These are phyloP conservation scores for Gastracanthus pulcherrimus DNA, from an alignment of 2,888 invertebrate genomes.

Conservation along the genomic window DNA sequence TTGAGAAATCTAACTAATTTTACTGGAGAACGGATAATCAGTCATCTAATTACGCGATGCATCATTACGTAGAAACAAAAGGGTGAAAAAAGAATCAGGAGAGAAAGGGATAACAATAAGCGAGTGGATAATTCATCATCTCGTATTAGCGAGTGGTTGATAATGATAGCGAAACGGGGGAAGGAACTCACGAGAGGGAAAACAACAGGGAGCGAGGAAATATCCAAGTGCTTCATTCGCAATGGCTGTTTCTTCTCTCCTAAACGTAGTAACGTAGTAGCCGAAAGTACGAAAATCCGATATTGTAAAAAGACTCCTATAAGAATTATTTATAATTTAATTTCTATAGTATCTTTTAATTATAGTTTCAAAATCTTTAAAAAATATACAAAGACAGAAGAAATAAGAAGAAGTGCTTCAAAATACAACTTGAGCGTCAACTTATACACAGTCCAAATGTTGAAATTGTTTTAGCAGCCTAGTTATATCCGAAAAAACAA, in stretches of 20 bases:
- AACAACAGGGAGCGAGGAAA: neutral
- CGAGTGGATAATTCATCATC: constrained; percentile 65
- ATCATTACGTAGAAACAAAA: neutral
- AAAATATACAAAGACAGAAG: too few species aligned
- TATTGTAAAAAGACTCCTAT: too few species aligned
- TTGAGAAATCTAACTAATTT: neutral
- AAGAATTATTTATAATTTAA: too few species aligned
- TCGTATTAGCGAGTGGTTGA: constrained; percentile 68
- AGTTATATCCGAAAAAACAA: too few species aligned
- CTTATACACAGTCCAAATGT: too few species aligned
- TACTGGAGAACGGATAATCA: neutral
- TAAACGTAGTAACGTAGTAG: neutral
- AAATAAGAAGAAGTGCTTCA: too few species aligned
- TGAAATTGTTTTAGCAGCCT: too few species aligned
- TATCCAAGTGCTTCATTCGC: neutral
- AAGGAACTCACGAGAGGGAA: neutral
- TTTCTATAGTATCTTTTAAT: too few species aligned
- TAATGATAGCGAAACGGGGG: constrained; percentile 58
- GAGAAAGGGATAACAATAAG: neutral
- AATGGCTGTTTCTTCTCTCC: neutral
- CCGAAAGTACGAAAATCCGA: neutral
- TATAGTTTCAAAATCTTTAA: too few species aligned
- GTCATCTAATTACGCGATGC: neutral
- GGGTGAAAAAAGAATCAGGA: constrained; percentile 51
- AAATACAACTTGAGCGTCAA: too few species aligned